These are phyloP conservation scores for Nyctereutes procyonoides DNA, from an alignment of 2,113 vertebrate species.

Conservation along the genomic window DNA sequence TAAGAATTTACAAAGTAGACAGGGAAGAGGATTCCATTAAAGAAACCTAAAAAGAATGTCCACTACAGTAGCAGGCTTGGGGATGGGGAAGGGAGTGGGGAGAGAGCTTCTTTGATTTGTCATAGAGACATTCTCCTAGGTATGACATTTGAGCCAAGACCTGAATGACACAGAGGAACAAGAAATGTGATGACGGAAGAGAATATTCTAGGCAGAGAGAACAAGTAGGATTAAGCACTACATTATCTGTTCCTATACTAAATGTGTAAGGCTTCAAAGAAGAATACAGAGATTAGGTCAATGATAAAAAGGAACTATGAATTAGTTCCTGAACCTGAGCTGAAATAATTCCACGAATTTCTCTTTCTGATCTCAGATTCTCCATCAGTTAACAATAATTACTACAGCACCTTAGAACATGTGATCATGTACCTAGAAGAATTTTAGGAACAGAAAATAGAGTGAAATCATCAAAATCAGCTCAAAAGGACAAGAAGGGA, in stretches of 20 bases:
- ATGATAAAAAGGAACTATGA: neutral
- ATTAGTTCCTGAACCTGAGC: neutral
- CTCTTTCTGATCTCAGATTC: constrained; percentile 7
- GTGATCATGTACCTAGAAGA: neutral
- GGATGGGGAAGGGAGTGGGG: neutral
- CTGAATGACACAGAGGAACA: constrained; percentile 34
- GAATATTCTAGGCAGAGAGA: neutral
- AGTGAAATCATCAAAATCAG: neutral
- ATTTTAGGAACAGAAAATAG: constrained; percentile 30
- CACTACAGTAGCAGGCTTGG: neutral
- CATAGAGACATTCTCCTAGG: neutral
- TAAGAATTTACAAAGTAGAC: constrained; percentile 26
- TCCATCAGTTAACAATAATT: neutral
- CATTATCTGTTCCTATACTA: neutral
- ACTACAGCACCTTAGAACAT: neutral
- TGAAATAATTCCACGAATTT: constrained; percentile 8
- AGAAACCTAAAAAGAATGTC: neutral
- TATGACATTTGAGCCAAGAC: neutral
- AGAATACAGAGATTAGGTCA: neutral
- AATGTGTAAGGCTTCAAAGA: neutral
- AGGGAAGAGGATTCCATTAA: neutral
- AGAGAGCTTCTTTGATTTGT: neutral
- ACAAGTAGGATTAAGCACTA: neutral
- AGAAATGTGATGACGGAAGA: neutral
- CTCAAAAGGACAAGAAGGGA: neutral